Evolutionary conservation across 35 echinoderm and acorn worm species (phyloP).

Genomic region (Lytechinus pictus): DNA sequence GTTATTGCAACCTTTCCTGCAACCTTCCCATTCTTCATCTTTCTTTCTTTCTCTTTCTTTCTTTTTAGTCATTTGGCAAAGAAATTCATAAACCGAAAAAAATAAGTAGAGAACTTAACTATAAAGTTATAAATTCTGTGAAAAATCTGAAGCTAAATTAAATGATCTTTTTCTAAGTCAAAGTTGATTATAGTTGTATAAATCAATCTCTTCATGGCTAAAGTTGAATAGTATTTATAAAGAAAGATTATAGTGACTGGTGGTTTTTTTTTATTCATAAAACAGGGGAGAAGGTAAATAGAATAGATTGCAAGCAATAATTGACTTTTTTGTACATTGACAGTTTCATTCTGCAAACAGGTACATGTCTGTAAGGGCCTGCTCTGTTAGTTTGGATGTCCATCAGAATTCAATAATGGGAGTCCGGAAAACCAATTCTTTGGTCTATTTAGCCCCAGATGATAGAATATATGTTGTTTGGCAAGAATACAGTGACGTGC

Average conservation of each 20-base stretch:
- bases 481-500: neutral
- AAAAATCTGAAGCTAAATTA: too few relatives aligned
- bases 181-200: too few relatives aligned
- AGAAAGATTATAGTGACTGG: neutral
- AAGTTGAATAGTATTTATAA: neutral
- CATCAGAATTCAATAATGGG: conserved; percentile 4
- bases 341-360: neutral
- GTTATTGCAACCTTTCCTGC: too few relatives aligned
- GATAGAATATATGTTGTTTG: neutral
- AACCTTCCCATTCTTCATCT: too few relatives aligned
- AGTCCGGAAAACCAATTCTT: neutral
- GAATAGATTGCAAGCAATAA: neutral
- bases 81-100: too few relatives aligned
- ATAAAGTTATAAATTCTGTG: too few relatives aligned
- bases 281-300: neutral
- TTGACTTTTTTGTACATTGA: neutral
- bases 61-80: too few relatives aligned
- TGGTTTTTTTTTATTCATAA: neutral
- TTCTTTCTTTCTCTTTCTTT: too few relatives aligned
- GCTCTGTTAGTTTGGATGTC: neutral
- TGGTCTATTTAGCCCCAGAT: neutral
- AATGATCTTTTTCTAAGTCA: too few relatives aligned
- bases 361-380: neutral
- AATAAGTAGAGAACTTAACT: too few relatives aligned
- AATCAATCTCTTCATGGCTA: neutral